Conservation (phyloP, 2,888 invertebrate species). For the Pyrocoelia pectoralis region DNA sequence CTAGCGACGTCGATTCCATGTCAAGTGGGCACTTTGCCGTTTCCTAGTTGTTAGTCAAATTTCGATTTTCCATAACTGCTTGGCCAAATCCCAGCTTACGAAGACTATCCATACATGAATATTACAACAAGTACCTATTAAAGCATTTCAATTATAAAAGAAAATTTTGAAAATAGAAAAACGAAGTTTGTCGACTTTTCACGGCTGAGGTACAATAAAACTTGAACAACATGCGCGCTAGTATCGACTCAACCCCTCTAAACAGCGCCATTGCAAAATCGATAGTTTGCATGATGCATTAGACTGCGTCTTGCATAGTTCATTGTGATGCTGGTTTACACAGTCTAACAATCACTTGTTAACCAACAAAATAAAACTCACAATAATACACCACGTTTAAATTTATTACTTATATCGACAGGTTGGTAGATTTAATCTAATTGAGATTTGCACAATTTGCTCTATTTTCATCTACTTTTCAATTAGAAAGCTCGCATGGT, state of each 20-base stretch:
- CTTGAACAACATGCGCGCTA: constrained; percentile 31
- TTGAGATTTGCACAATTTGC: neutral
- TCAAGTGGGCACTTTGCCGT: constrained; percentile 25
- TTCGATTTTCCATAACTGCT: neutral
- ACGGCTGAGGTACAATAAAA: constrained; percentile 22
- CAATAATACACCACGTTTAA: neutral
- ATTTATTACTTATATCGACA: neutral
- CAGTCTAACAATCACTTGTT: constrained; percentile 38
- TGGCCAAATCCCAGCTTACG: too few relatives aligned
- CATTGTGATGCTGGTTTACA: neutral
- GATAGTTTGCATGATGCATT: constrained; percentile 29
- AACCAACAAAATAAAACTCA: constrained; percentile 14
- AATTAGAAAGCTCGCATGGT: too few relatives aligned
- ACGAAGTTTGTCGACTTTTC: constrained; percentile 14
- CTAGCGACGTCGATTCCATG: constrained; percentile 24
- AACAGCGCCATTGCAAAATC: constrained; percentile 36
- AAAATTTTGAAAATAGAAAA: neutral
- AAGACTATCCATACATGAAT: too few relatives aligned
- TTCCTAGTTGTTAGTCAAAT: neutral
- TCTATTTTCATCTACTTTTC: too few relatives aligned
- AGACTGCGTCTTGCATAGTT: constrained; percentile 24
- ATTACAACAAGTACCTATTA: too few relatives aligned
- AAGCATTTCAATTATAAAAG: too few relatives aligned
- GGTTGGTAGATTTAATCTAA: neutral
- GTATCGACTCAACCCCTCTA: constrained; percentile 22